These are phyloP conservation scores for Chamaea fasciata DNA, from an alignment of 2,113 vertebrate species.

Conservation along the genomic window DNA sequence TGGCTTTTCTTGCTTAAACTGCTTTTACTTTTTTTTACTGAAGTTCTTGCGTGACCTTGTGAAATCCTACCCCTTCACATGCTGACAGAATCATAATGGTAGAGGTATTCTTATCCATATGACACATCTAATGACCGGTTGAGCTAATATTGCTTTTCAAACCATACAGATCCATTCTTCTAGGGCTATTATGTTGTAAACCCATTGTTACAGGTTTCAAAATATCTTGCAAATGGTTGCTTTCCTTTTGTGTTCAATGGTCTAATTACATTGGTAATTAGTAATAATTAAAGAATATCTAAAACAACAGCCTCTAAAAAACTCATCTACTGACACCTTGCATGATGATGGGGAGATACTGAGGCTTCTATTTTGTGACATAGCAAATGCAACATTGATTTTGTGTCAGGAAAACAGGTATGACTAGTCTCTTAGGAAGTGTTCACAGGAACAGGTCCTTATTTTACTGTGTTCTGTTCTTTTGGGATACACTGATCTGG, in stretches of 20 bases:
- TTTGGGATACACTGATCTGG: not conserved
- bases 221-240: not conserved
- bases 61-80: conserved; percentile 4
- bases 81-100: not conserved
- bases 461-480: not conserved
- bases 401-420: not conserved
- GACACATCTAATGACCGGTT: not conserved
- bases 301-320: not conserved
- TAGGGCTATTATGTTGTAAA: not conserved
- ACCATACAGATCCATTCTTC: not conserved
- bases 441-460: not conserved
- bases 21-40: not conserved
- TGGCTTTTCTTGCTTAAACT: not conserved
- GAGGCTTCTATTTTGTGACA: not conserved
- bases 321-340: not conserved
- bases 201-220: not conserved
- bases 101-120: not conserved
- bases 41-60: not conserved
- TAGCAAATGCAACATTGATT: not conserved
- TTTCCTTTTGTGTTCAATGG: not conserved
- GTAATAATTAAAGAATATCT: not conserved
- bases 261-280: not conserved
- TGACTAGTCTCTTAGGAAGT: not conserved
- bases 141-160: not conserved
- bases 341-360: not conserved